Conservation (phyloP, 1,140 invertebrate genomes). For the Drosophila sp. region DNA sequence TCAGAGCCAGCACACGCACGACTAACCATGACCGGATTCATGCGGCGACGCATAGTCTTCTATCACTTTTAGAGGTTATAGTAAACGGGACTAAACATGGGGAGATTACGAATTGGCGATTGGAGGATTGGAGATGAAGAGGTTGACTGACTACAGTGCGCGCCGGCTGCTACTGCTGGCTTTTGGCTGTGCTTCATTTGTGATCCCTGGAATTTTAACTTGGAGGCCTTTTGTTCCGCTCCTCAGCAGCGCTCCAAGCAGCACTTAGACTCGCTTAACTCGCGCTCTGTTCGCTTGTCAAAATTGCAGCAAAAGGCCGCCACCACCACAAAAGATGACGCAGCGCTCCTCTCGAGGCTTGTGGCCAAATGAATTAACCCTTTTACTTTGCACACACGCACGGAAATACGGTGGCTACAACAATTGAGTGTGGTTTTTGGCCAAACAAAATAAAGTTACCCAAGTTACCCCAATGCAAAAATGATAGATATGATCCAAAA, state of each 20-base stretch:
- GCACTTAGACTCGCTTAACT: constrained; percentile 70
- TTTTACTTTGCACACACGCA: constrained; percentile 71
- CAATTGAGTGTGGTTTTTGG: constrained; percentile 21
- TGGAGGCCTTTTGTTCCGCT: constrained; percentile 65
- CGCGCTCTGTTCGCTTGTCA: constrained; percentile 73
- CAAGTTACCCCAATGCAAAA: constrained; percentile 24
- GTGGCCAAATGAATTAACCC: constrained; percentile 78
- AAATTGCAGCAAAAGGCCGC: constrained; percentile 60
- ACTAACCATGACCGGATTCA: no score
- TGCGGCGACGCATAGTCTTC: no score
- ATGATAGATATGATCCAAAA: neutral
- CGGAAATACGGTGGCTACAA: constrained; percentile 43
- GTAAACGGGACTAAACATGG: neutral
- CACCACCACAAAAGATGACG: constrained; percentile 62
- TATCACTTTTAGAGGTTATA: no score
- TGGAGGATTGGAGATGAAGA: constrained; percentile 2
- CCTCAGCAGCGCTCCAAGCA: constrained; percentile 22
- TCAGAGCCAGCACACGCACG: no score
- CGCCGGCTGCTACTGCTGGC: constrained; percentile 13
- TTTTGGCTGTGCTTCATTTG: constrained; percentile 29
- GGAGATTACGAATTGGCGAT: constrained; percentile 28
- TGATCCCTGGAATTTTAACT: constrained; percentile 69
- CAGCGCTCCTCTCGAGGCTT: constrained; percentile 41
- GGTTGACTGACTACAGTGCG: constrained; percentile 57
- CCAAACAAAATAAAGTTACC: constrained; percentile 30